Evolutionary conservation across 2,113 vertebrate genomes (phyloP).

Genomic region (Misgurnus mizolepis): DNA sequence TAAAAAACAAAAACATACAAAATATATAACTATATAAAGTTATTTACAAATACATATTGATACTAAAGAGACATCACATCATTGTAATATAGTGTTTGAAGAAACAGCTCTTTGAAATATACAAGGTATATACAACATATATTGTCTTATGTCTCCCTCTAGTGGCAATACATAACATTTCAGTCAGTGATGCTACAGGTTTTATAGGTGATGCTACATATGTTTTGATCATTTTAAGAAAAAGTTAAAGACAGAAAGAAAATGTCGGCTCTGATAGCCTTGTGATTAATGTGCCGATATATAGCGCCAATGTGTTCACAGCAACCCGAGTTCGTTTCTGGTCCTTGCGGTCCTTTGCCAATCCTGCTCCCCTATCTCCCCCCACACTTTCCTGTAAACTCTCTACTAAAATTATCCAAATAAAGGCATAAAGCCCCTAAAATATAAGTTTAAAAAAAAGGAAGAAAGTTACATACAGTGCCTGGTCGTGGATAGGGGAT

Average conservation of each 20-base stretch:
- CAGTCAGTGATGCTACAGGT: background rate
- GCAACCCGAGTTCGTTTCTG: too few relatives aligned
- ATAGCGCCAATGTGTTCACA: too few relatives aligned
- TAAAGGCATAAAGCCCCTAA: background rate
- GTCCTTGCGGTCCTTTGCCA: too few relatives aligned
- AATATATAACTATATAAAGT: background rate
- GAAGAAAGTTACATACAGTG: slow-evolving; percentile 76
- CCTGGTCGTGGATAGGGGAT: slow-evolving; percentile 95
- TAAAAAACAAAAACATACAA: background rate
- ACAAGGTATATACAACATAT: background rate
- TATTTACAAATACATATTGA: background rate
- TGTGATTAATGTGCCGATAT: too few relatives aligned
- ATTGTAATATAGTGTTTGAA: background rate
- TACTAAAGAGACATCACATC: background rate
- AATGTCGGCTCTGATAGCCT: background rate
- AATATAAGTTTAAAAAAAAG: background rate
- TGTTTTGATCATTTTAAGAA: background rate
- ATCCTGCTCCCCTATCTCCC: too few relatives aligned
- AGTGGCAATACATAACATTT: too few relatives aligned
- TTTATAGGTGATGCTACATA: background rate
- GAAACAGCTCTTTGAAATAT: background rate
- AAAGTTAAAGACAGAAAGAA: background rate
- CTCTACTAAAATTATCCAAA: background rate
- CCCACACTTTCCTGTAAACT: too few relatives aligned
- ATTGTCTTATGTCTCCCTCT: slow-evolving; percentile 64